phyloP scores from a whole-genome alignment of 2,113 vertebrate species.

The Dolichotis patagonum region DNA sequence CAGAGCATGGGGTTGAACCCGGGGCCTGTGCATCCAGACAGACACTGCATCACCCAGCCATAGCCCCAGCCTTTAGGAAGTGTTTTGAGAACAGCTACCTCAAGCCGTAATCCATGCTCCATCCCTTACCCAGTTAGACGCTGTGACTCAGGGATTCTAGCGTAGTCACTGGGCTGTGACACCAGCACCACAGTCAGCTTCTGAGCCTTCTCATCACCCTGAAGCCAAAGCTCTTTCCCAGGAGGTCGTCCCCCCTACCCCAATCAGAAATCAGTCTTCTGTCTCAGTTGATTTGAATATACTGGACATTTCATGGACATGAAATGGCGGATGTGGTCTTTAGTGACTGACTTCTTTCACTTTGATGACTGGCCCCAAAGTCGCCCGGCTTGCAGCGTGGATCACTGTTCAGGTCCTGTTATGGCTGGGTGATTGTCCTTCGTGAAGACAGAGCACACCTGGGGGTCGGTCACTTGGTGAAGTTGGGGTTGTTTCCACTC shows the following conservation, averaged over 20 bases:
- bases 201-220: background rate
- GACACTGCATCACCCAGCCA: background rate
- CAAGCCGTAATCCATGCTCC: background rate
- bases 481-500: background rate
- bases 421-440: background rate
- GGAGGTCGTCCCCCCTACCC: background rate
- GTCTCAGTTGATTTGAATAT: background rate
- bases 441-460: background rate
- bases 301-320: background rate
- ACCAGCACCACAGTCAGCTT: background rate
- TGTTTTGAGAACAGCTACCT: background rate
- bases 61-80: background rate
- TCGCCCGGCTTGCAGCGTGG: rapidly evolving
- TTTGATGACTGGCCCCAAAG: background rate
- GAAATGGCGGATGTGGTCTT: background rate
- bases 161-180: background rate
- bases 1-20: background rate
- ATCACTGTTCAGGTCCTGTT: background rate
- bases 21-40: background rate
- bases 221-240: background rate
- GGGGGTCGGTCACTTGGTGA: background rate
- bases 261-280: background rate
- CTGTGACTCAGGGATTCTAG: background rate
- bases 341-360: background rate
- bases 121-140: background rate